phyloP scores from a whole-genome alignment of 2,113 vertebrate genomes.

The Tamias sibiricus region DNA sequence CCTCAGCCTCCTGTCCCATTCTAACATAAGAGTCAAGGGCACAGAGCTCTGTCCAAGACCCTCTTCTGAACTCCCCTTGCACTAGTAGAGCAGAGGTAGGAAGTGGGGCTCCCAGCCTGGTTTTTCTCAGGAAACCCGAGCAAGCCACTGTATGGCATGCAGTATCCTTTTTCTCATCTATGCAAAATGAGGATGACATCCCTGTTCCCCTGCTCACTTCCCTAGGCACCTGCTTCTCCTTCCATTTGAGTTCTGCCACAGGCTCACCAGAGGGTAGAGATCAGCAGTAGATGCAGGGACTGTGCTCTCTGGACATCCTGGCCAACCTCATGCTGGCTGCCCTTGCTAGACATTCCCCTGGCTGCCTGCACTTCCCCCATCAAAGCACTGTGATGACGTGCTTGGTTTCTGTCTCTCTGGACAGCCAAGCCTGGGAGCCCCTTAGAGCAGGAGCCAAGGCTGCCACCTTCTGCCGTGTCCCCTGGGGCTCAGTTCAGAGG shows the following conservation, averaged over 20 bases:
- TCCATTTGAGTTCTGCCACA: neutral
- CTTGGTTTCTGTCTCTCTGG: constrained; percentile 44
- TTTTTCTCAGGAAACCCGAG: neutral
- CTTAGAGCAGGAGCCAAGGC: constrained; percentile 40
- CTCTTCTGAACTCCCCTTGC: neutral
- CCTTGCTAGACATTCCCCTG: constrained; percentile 63
- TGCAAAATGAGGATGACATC: neutral
- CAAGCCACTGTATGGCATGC: neutral
- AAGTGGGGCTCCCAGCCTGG: neutral
- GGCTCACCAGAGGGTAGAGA: constrained; percentile 28
- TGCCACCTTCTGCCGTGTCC: constrained; percentile 39
- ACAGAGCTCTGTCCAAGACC: neutral
- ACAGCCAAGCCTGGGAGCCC: constrained; percentile 54
- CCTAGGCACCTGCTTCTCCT: neutral
- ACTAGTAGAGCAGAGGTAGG: neutral
- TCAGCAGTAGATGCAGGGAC: constrained; percentile 9
- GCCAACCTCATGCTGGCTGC: constrained; percentile 64
- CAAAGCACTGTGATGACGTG: constrained; percentile 61
- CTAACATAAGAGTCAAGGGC: neutral
- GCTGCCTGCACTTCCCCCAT: constrained; percentile 72
- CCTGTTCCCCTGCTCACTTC: neutral
- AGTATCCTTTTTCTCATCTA: neutral
- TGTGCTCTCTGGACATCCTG: constrained; percentile 47
- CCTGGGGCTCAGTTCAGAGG: constrained; percentile 16
- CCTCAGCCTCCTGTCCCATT: neutral